Conservation (phyloP, 2,113 vertebrate species). For the zebrafish (Danio rerio) region DNA sequence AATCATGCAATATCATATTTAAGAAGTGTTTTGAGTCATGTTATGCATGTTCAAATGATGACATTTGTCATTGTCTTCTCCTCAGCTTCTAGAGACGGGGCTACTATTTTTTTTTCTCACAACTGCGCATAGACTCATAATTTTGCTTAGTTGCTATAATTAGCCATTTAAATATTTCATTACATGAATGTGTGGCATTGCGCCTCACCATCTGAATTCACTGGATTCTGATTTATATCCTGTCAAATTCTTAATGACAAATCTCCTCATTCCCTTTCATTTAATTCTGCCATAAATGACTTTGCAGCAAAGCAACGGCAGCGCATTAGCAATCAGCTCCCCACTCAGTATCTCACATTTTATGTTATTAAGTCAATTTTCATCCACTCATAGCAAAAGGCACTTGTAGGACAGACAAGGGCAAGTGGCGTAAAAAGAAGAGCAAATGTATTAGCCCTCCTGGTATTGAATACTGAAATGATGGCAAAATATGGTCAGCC, state of each 20-base stretch:
- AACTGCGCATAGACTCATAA: neutral
- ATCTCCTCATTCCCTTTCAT: slow-evolving; percentile 37
- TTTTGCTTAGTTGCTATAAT: slow-evolving; percentile 31
- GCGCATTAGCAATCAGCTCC: slow-evolving; percentile 26
- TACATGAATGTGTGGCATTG: slow-evolving; percentile 5
- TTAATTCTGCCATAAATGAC: slow-evolving; percentile 18
- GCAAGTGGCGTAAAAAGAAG: slow-evolving; percentile 17
- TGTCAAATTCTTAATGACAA: slow-evolving; percentile 36
- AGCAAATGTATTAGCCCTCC: slow-evolving; percentile 13
- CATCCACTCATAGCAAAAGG: slow-evolving; percentile 18
- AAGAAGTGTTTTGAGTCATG: too few species aligned
- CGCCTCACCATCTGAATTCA: neutral
- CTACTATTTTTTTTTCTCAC: neutral
- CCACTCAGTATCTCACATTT: neutral
- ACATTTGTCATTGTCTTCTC: neutral
- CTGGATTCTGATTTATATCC: slow-evolving; percentile 32
- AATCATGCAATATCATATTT: too few species aligned
- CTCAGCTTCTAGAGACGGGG: neutral
- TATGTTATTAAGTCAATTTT: slow-evolving; percentile 35
- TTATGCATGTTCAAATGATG: too few species aligned
- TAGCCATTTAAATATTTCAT: slow-evolving; percentile 30
- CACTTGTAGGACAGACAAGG: slow-evolving; percentile 51
- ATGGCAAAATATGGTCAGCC: neutral
- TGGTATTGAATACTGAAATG: slow-evolving; percentile 13
- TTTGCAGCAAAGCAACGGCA: neutral